A percentile compares a stretch with the other conserved stretches of the same genome.
phyloP scores from a whole-genome alignment of 2,113 vertebrate genomes.

The Engystomops pustulosus region DNA sequence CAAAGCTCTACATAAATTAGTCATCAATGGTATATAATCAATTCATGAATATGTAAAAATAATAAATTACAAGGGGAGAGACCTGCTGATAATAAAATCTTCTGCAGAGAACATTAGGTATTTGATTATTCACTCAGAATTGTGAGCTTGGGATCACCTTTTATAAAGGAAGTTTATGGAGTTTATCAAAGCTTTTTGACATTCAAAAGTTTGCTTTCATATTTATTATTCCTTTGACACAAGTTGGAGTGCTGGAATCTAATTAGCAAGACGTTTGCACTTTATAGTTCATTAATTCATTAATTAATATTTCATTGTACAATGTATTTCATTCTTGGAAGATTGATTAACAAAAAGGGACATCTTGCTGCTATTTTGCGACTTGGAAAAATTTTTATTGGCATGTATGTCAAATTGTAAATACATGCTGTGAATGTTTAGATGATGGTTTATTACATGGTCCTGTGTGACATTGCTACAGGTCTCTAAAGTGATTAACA shows the following conservation, averaged over 20 bases:
- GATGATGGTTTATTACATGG: slow-evolving; percentile 38
- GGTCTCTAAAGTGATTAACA: slow-evolving; percentile 10
- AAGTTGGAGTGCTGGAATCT: slow-evolving; percentile 51
- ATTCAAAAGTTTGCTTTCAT: slow-evolving; percentile 58
- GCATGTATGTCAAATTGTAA: slow-evolving; percentile 55
- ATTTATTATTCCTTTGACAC: slow-evolving; percentile 58
- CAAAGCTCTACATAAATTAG: background rate
- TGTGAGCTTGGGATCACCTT: slow-evolving; percentile 27
- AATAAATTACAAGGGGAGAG: background rate
- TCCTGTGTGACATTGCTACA: slow-evolving; percentile 19
- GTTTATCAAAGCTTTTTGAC: slow-evolving; percentile 57
- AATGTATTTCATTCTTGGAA: slow-evolving; percentile 52
- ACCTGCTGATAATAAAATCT: background rate
- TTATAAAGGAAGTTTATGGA: slow-evolving; percentile 40
- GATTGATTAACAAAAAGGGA: slow-evolving; percentile 55
- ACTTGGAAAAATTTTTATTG: slow-evolving; percentile 51
- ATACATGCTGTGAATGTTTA: slow-evolving; percentile 46
- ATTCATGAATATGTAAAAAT: background rate
- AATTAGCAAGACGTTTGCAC: slow-evolving; percentile 59
- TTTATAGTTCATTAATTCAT: slow-evolving; percentile 61
- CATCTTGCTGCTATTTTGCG: slow-evolving; percentile 55
- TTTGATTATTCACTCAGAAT: slow-evolving; percentile 10
- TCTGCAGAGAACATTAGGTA: background rate
- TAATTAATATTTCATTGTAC: slow-evolving; percentile 59
- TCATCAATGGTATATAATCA: background rate